A percentile compares a stretch with the other conserved stretches of the same genome.
phyloP scores from a whole-genome alignment of 2,888 invertebrate species.

The Dendrolimus pini region DNA sequence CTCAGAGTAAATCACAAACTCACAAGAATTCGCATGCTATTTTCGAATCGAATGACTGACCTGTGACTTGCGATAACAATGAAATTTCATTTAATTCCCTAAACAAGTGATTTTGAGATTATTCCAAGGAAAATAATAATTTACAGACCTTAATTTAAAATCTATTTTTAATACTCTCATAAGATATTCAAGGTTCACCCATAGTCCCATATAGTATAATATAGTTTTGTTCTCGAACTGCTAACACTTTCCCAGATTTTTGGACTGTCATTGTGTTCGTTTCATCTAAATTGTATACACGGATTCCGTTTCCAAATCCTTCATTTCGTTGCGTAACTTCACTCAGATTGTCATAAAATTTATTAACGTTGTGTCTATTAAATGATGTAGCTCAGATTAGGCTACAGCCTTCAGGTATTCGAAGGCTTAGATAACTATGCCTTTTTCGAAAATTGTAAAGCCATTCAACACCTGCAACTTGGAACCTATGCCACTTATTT shows the following conservation, averaged over 20 bases:
- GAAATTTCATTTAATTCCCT: too few relatives aligned
- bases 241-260: neutral
- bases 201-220: too few relatives aligned
- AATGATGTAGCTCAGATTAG: conserved; percentile 11
- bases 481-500: conserved; percentile 1
- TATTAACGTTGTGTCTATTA: conserved; percentile 7
- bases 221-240: too few relatives aligned
- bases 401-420: conserved; percentile 17
- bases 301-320: conserved; percentile 5
- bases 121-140: too few relatives aligned
- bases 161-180: too few relatives aligned
- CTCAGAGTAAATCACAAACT: too few relatives aligned
- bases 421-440: conserved; percentile 13
- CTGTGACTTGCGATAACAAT: too few relatives aligned
- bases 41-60: too few relatives aligned
- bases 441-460: conserved; percentile 9
- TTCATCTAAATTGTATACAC: conserved; percentile 6
- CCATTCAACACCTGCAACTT: conserved; percentile 9
- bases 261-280: conserved; percentile 7
- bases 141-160: too few relatives aligned
- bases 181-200: too few relatives aligned
- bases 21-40: too few relatives aligned
- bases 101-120: too few relatives aligned
- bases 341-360: conserved; percentile 10
- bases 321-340: conserved; percentile 3